Conservation (phyloP, 2,113 vertebrate species). For the Atherinomorus stipes region DNA sequence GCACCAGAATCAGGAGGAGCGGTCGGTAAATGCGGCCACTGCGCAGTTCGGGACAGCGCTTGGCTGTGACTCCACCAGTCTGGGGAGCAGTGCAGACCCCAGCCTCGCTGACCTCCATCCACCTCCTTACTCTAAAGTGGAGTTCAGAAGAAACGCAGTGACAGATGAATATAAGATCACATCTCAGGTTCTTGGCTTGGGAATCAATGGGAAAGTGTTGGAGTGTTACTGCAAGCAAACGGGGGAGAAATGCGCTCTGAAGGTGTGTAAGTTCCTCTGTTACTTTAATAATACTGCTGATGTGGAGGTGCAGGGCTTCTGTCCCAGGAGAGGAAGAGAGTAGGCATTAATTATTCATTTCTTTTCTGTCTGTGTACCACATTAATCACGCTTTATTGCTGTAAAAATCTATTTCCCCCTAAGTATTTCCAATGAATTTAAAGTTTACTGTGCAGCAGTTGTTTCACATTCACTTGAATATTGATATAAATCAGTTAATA, state of each 20-base stretch:
- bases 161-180: constrained; percentile 76
- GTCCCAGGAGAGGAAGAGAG: constrained; percentile 3
- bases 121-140: constrained; percentile 44
- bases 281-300: background rate
- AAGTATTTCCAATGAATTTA: too few relatives aligned
- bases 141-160: constrained; percentile 67
- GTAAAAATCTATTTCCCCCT: background rate
- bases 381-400: background rate
- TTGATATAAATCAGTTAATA: background rate
- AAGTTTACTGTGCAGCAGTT: too few relatives aligned
- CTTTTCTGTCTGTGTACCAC: constrained; percentile 4
- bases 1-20: constrained; percentile 59
- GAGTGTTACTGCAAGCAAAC: constrained; percentile 75
- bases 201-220: constrained; percentile 77
- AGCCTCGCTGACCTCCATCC: constrained; percentile 36
- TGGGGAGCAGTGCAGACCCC: constrained; percentile 29
- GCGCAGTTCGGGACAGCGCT: constrained; percentile 43
- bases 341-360: constrained; percentile 46
- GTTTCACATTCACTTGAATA: background rate
- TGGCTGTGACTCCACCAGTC: constrained; percentile 32
- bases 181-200: constrained; percentile 71
- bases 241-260: constrained; percentile 74
- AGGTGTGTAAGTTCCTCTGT: constrained; percentile 59
- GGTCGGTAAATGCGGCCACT: constrained; percentile 9
- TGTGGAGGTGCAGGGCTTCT: background rate